Evolutionary conservation across 2,888 invertebrate genomes (phyloP).

Genomic region (Cryptocheilus praepositus): DNA sequence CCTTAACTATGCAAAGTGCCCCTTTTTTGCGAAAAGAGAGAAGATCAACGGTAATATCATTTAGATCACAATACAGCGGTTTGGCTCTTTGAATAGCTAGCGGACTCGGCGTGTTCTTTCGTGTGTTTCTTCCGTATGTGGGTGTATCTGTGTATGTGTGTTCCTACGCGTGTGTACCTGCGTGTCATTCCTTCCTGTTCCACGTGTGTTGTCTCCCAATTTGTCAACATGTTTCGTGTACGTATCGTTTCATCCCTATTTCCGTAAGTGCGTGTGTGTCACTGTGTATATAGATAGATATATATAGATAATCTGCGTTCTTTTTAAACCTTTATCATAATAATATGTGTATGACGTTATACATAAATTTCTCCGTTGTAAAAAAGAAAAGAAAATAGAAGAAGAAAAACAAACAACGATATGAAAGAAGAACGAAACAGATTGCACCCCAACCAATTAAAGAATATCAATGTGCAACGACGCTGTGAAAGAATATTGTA

Average conservation of each 20-base stretch:
- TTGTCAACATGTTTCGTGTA: neutral
- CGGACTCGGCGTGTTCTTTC: constrained; percentile 47
- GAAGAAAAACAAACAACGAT: constrained; percentile 55
- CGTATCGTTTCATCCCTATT: constrained; percentile 1
- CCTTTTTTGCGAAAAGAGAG: constrained; percentile 51
- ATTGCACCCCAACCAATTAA: constrained; percentile 72
- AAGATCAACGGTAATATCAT: constrained; percentile 67
- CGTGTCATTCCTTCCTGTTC: constrained; percentile 1
- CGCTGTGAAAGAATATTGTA: constrained; percentile 64
- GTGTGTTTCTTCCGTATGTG: neutral
- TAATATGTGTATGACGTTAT: constrained; percentile 31
- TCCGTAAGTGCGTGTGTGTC: constrained; percentile 18
- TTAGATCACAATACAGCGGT: constrained; percentile 67
- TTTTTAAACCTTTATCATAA: constrained; percentile 28
- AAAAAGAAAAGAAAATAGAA: constrained; percentile 24
- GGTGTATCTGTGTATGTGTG: neutral
- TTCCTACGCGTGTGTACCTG: neutral
- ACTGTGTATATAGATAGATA: constrained; percentile 9
- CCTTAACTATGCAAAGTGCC: constrained; percentile 71
- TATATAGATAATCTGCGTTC: constrained; percentile 22
- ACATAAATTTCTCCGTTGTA: constrained; percentile 42
- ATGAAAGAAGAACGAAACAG: constrained; percentile 65
- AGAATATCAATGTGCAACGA: constrained; percentile 70
- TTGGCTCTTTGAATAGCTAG: constrained; percentile 72
- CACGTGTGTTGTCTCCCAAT: no score